Evolutionary conservation across 2,113 vertebrate genomes (phyloP).

Genomic region (Stercorarius parasiticus): DNA sequence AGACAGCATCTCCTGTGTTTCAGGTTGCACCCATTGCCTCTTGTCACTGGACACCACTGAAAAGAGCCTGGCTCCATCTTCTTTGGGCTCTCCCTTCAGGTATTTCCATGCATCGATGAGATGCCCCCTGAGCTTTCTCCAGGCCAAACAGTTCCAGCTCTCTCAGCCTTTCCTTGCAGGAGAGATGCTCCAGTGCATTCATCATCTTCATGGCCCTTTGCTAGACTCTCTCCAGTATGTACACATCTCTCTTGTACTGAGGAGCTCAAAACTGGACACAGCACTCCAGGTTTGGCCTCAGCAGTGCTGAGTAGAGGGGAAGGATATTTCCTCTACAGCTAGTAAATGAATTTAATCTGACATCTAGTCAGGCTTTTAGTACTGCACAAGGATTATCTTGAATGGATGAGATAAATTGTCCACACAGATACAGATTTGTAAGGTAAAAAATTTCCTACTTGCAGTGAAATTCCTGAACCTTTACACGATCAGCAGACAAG

Average conservation of each 20-base stretch:
- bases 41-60: not conserved
- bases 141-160: not conserved
- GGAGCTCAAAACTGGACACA: not conserved
- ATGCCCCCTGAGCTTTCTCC: not conserved
- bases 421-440: not conserved
- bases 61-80: not conserved
- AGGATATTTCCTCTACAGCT: not conserved
- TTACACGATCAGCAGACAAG: not conserved
- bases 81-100: not conserved
- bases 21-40: not conserved
- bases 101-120: not conserved
- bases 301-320: not conserved
- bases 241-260: not conserved
- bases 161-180: not conserved
- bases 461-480: not conserved
- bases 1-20: not conserved
- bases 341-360: not conserved
- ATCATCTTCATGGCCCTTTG: not conserved
- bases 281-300: not conserved
- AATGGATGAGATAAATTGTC: not conserved
- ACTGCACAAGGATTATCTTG: not conserved
- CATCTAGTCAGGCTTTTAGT: not conserved
- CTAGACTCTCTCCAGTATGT: not conserved
- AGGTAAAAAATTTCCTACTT: not conserved
- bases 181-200: not conserved